Evolutionary conservation across 2,113 vertebrate species (phyloP).

Genomic region (Sylvilagus bachmani): DNA sequence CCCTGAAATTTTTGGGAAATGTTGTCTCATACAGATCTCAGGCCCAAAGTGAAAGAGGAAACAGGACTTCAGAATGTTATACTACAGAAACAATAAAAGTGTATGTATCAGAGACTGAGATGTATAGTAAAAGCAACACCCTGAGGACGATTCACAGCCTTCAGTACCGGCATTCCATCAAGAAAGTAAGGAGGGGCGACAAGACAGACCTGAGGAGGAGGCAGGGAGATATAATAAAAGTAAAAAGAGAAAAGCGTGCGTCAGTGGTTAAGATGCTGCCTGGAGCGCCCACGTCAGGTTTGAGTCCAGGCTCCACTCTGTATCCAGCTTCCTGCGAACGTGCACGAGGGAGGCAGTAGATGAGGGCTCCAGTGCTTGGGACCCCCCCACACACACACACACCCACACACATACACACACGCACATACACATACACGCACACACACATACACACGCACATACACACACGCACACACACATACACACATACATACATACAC

Average conservation of each 20-base stretch:
- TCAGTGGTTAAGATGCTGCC: too few species aligned
- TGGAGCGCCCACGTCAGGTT: too few species aligned
- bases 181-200: neutral
- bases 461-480: too few species aligned
- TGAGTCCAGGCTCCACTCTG: too few species aligned
- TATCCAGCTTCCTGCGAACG: too few species aligned
- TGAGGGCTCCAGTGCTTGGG: neutral
- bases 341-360: too few species aligned
- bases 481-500: too few species aligned
- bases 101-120: neutral
- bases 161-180: neutral
- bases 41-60: slow-evolving; percentile 29
- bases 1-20: neutral
- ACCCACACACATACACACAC: neutral
- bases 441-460: too few species aligned
- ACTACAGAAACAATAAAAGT: neutral
- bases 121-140: neutral
- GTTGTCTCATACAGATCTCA: neutral
- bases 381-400: neutral
- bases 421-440: too few species aligned
- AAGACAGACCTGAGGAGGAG: neutral
- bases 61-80: neutral
- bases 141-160: slow-evolving; percentile 30
- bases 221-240: neutral
- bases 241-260: neutral